Evolutionary conservation across 2,888 invertebrate genomes (phyloP).

Genomic region (Polydrusus cervinus): DNA sequence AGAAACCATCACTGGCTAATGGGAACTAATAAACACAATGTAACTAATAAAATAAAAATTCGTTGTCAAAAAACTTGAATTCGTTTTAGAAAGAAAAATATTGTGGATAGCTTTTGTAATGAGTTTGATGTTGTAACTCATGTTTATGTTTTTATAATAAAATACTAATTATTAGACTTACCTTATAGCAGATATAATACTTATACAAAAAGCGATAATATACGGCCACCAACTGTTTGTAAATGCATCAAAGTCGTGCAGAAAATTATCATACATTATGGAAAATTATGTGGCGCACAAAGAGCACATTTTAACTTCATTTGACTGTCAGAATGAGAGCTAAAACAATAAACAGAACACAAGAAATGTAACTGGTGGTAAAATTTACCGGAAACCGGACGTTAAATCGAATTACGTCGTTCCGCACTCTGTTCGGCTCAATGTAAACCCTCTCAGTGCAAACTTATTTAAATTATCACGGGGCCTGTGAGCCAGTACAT

Average conservation of each 20-base stretch:
- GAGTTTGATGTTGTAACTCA: too few species aligned
- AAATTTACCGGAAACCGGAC: constrained; percentile 34
- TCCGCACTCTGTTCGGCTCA: constrained; percentile 18
- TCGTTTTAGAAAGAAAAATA: too few species aligned
- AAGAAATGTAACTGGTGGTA: constrained; percentile 28
- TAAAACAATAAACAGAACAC: constrained; percentile 26
- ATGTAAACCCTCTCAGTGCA: constrained; percentile 21
- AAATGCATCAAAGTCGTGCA: constrained; percentile 61
- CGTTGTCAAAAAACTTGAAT: too few species aligned
- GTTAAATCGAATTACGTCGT: constrained; percentile 25
- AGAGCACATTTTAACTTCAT: constrained; percentile 8
- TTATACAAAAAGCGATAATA: constrained; percentile 72
- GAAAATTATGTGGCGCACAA: constrained; percentile 3
- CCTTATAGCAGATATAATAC: constrained; percentile 73
- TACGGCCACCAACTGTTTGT: constrained; percentile 75
- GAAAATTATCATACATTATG: constrained; percentile 55
- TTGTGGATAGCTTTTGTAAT: too few species aligned
- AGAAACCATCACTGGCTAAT: too few species aligned
- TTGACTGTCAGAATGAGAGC: constrained; percentile 19
- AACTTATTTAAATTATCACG: constrained; percentile 23
- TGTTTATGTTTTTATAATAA: too few species aligned
- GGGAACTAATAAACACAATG: too few species aligned
- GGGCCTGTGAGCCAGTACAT: neutral
- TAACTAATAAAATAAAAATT: too few species aligned
- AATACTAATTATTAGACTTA: constrained; percentile 59